These are phyloP conservation scores for Deroplatys truncata DNA, from an alignment of 2,888 invertebrate genomes.

Conservation along the genomic window DNA sequence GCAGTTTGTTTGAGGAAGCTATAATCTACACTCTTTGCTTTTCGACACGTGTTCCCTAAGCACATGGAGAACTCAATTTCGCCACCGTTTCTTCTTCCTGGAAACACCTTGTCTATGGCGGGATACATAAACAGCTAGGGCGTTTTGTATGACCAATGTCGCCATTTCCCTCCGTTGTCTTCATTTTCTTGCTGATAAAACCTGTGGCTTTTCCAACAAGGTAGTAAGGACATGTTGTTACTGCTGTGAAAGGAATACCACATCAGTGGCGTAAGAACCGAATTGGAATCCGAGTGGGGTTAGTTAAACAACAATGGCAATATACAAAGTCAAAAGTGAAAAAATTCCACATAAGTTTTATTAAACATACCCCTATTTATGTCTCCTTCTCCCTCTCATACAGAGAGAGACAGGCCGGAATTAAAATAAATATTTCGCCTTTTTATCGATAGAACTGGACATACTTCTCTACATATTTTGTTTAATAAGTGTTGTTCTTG, in stretches of 20 bases:
- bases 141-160: not conserved
- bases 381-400: no score
- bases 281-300: no score
- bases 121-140: not conserved
- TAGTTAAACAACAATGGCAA: no score
- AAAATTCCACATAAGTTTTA: no score
- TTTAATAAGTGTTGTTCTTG: no score
- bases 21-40: not conserved
- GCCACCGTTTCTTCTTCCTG: not conserved
- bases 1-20: not conserved
- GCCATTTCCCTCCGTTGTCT: not conserved
- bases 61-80: not conserved
- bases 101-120: not conserved
- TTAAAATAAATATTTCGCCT: no score
- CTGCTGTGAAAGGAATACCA: not conserved
- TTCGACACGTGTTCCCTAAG: not conserved
- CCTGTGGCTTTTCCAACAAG: not conserved
- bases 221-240: not conserved
- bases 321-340: no score
- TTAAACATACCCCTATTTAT: no score
- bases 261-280: not conserved
- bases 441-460: no score
- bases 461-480: no score
- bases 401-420: no score
- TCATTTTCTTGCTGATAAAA: not conserved